These are phyloP conservation scores for Palythoa grandiflora DNA, from an alignment of 92 coral and sea anemone genomes.

Conservation along the genomic window DNA sequence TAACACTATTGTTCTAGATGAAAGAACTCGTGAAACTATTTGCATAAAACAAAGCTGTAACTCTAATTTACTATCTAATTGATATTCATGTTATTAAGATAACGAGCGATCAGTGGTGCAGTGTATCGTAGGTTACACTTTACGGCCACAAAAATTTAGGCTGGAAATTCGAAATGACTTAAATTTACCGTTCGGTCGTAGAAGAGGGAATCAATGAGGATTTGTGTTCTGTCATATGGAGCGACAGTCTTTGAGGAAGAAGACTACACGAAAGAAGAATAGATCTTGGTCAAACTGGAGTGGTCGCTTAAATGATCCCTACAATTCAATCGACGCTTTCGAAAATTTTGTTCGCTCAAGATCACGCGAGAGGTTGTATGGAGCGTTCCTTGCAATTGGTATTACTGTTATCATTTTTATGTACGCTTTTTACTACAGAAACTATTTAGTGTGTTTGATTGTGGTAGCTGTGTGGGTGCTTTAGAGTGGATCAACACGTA, in stretches of 20 bases:
- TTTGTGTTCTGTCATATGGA: conserved; percentile 25
- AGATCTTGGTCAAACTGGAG: conserved; percentile 45
- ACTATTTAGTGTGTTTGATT: conserved; percentile 86
- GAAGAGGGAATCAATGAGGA: conserved; percentile 7
- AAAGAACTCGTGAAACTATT: conserved; percentile 5
- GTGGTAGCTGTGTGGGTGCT: conserved; percentile 92
- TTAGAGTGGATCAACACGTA: neutral
- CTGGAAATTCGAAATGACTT: neutral
- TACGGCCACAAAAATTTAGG: neutral
- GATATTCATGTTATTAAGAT: conserved; percentile 16
- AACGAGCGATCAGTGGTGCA: neutral
- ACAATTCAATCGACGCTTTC: conserved; percentile 83
- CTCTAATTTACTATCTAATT: conserved; percentile 1
- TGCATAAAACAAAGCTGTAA: conserved; percentile 15
- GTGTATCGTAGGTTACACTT: neutral
- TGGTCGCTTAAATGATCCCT: conserved; percentile 62
- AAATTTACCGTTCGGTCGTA: neutral
- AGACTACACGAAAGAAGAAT: conserved; percentile 12
- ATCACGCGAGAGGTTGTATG: conserved; percentile 70
- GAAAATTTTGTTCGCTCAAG: conserved; percentile 85
- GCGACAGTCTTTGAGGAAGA: conserved; percentile 20
- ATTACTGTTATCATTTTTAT: conserved; percentile 82
- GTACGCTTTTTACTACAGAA: conserved; percentile 82
- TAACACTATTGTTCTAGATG: conserved; percentile 23
- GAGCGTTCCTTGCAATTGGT: conserved; percentile 78